Evolutionary conservation across 2,888 invertebrate genomes (phyloP).

Genomic region (Dasypogon diadema): DNA sequence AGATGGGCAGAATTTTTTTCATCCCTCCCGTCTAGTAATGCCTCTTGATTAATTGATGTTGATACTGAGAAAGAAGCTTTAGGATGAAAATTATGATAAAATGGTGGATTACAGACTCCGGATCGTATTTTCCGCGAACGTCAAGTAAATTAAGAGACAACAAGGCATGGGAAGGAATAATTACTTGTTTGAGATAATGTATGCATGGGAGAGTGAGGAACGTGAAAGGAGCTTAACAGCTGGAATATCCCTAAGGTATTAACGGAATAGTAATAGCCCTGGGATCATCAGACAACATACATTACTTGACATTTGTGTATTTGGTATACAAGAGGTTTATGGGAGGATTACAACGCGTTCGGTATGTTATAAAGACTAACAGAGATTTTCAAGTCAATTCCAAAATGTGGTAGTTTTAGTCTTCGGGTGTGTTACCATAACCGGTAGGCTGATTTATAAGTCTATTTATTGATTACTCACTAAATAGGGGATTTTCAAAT

Average conservation of each 20-base stretch:
- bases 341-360: not conserved
- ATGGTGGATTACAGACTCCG: slow-evolving; percentile 25
- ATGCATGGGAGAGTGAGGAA: not conserved
- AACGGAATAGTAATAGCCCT: not conserved
- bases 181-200: slow-evolving; percentile 29
- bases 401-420: too few species aligned
- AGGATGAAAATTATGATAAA: slow-evolving; percentile 38
- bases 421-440: too few species aligned
- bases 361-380: too few species aligned
- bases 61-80: slow-evolving; percentile 39
- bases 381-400: too few species aligned
- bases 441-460: too few species aligned
- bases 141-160: slow-evolving; percentile 5
- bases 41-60: slow-evolving; percentile 36
- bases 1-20: slow-evolving; percentile 10
- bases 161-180: not conserved
- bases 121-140: not conserved
- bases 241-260: not conserved
- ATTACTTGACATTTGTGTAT: not conserved
- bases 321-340: not conserved
- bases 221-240: not conserved
- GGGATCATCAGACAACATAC: not conserved
- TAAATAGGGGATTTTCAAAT: too few species aligned
- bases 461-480: too few species aligned
- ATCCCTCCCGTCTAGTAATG: not conserved